phyloP scores from a whole-genome alignment of 2,888 invertebrate species.

The Ethmia dodecea region DNA sequence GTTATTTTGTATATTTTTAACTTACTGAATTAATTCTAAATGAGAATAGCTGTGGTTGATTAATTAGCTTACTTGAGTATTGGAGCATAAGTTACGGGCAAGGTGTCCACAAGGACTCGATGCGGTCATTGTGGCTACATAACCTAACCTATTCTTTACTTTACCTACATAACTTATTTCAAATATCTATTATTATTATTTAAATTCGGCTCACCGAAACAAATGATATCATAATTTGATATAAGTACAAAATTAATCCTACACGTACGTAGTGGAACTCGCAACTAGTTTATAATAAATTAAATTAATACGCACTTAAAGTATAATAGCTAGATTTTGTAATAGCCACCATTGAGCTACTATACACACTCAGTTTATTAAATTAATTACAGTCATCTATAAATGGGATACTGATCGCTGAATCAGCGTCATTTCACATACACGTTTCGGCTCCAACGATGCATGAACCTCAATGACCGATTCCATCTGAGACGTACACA shows the following conservation, averaged over 20 bases:
- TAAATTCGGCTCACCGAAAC: no score
- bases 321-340: no score
- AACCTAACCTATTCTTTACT: constrained; percentile 5
- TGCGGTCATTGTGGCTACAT: constrained; percentile 22
- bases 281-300: no score
- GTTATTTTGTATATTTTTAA: no score
- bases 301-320: no score
- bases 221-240: no score
- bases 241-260: no score
- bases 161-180: not conserved
- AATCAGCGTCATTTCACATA: constrained; percentile 24
- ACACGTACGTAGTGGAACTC: no score
- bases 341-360: not conserved
- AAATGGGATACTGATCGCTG: not conserved
- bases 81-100: constrained; percentile 6
- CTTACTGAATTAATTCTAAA: no score
- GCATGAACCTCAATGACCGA: constrained; percentile 55
- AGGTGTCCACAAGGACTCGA: constrained; percentile 23
- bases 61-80: not conserved
- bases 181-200: not conserved
- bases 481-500: constrained; percentile 53
- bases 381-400: not conserved
- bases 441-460: constrained; percentile 39
- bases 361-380: no score
- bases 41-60: no score